phyloP scores from a whole-genome alignment of 2,113 vertebrate genomes.

The Petrocephalus microphthalmus region DNA sequence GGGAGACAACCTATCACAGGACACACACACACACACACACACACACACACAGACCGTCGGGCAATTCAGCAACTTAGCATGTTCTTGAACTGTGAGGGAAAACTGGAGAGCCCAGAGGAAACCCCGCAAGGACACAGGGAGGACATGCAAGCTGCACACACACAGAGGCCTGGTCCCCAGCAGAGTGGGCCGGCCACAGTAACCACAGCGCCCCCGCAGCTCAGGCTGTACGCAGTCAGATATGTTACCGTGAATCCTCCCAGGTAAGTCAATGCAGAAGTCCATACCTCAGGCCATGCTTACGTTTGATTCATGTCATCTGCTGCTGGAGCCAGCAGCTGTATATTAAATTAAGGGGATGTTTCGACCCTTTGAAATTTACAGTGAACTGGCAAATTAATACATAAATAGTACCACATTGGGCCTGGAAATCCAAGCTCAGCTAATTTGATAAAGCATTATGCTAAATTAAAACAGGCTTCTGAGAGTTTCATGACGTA shows the following conservation, averaged over 20 bases:
- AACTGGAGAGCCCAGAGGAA: too few relatives aligned
- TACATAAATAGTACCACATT: neutral
- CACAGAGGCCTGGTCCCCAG: too few relatives aligned
- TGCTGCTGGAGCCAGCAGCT: neutral
- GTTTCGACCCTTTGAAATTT: neutral
- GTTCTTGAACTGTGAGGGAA: too few relatives aligned
- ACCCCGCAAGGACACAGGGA: too few relatives aligned
- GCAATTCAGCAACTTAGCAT: too few relatives aligned
- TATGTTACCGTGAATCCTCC: neutral
- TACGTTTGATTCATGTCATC: neutral
- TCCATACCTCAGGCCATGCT: neutral
- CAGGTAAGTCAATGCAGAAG: neutral
- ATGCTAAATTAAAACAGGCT: neutral
- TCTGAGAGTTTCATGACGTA: neutral
- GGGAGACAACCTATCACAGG: too few relatives aligned
- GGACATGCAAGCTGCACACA: too few relatives aligned
- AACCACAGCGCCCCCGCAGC: neutral
- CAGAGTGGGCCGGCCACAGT: too few relatives aligned
- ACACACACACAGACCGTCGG: too few relatives aligned
- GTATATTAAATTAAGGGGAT: neutral
- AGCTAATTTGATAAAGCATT: neutral
- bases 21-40: too few relatives aligned
- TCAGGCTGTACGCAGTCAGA: neutral
- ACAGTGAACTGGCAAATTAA: constrained; percentile 5
- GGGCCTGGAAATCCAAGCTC: neutral